Percentiles rank a stretch among this genome's conserved stretches.
Conservation (phyloP, 2,113 vertebrate species). For the Mobula hypostoma region DNA sequence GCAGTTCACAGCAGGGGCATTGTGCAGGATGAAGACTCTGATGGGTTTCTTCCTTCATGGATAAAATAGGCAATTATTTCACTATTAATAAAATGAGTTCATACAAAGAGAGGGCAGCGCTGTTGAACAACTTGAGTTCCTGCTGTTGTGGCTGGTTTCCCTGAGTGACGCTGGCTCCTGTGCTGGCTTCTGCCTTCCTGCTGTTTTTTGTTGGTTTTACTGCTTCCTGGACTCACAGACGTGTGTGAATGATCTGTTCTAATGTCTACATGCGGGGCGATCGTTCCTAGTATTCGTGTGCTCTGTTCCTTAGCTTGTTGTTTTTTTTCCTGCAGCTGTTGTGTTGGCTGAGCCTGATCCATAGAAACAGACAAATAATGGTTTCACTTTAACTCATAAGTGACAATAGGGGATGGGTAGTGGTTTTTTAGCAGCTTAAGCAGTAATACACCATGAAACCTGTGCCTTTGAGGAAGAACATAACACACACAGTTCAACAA, state of each 20-base stretch:
- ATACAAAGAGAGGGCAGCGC: background rate
- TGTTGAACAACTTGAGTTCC: constrained; percentile 13
- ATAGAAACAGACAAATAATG: background rate
- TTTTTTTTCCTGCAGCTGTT: background rate
- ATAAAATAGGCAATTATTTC: constrained; percentile 23
- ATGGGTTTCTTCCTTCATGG: constrained; percentile 5
- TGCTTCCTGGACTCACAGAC: background rate
- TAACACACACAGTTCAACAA: too few species aligned
- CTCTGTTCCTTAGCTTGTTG: background rate
- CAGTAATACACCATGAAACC: background rate
- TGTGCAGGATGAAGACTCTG: background rate
- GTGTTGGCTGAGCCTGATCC: background rate
- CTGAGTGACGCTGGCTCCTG: constrained; percentile 11
- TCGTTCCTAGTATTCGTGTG: background rate
- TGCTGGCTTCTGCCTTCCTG: background rate
- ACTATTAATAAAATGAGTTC: constrained; percentile 28
- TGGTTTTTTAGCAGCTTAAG: background rate
- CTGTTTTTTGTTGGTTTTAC: constrained; percentile 15
- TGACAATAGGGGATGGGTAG: background rate
- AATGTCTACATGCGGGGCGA: background rate
- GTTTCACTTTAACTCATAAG: background rate
- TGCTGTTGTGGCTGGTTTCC: constrained; percentile 25
- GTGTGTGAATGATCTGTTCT: constrained; percentile 3
- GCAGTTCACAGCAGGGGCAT: constrained; percentile 19
- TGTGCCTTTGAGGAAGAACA: background rate